Evolutionary conservation across 2,888 invertebrate species (phyloP).

Genomic region (Scaptomyza polygonia): DNA sequence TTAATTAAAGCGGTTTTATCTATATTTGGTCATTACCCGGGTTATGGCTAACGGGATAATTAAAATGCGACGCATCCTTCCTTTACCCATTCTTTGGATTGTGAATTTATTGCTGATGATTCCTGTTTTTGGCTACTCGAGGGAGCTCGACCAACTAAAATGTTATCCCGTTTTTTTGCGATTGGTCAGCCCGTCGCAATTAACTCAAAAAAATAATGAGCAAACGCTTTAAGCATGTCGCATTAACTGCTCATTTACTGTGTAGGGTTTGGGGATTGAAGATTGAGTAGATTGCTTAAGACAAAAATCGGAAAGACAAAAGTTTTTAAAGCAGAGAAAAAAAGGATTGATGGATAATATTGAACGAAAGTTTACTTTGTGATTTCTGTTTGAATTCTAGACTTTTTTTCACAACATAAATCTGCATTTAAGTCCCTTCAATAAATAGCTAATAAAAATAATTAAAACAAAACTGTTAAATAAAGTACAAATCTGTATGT

Average conservation of each 20-base stretch:
- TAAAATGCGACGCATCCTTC: conserved; percentile 28
- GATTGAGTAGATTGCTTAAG: conserved; percentile 10
- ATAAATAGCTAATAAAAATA: too few species aligned
- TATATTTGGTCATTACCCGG: conserved; percentile 38
- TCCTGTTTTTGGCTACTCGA: conserved; percentile 29
- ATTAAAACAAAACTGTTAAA: too few species aligned
- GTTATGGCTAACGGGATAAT: conserved; percentile 28
- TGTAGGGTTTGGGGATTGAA: background rate
- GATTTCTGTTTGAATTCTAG: conserved; percentile 6
- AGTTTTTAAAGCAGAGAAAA: conserved; percentile 35
- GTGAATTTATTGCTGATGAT: conserved; percentile 49
- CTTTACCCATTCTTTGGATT: conserved; percentile 26
- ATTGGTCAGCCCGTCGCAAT: conserved; percentile 43
- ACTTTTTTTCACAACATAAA: conserved; percentile 16
- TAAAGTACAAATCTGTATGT: too few species aligned
- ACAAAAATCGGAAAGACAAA: conserved; percentile 43
- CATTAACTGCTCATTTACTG: conserved; percentile 61
- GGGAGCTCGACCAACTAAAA: conserved; percentile 6
- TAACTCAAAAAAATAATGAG: conserved; percentile 39
- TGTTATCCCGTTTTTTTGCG: conserved; percentile 43
- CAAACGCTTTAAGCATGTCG: conserved; percentile 54
- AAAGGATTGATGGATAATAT: conserved; percentile 4
- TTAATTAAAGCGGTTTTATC: conserved; percentile 15
- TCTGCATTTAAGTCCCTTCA: conserved; percentile 11
- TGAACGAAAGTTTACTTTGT: background rate